Evolutionary conservation across 2,797 vertebrate genomes (phyloP), one percentile per base, ranked within the genome.

Genomic region (Erethizon dorsatum): DNA sequence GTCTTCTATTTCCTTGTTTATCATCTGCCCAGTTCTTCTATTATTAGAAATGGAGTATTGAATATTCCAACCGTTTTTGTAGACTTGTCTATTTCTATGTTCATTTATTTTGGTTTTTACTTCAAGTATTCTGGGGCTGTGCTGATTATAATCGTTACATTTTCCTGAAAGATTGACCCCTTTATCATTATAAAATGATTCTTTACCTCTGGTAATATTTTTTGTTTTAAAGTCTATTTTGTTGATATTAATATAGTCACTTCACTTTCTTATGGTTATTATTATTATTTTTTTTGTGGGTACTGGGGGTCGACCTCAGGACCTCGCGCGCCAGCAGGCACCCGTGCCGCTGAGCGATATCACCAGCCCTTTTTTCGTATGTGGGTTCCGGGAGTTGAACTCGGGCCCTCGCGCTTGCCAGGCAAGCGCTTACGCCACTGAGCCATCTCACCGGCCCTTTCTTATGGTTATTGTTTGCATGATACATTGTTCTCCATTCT

Each of bases 191-290:
- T 57, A 86, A 94, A 75, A 83, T 89, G 41, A 50, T 47, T 87
- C 13, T 71, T 90, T 80, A 83, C 37, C 24, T 83, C 77, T 63
- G 83, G 18, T 80, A 67, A 17, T 22, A 78, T 63, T 89, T 83
- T 89, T 92, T 71, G 45, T 86, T 88, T 86, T 89, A 95, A 97
- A 84, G 22, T 83, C n/a, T 59, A 95, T 85, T 88, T 93, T 80
- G 59, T 78, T 52, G 47, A 47, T 73, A 93, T 80, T 96, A 92
- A 59, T 80, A 92, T 41, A 88, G 65, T n/a, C 41, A 89, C 37
- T 96, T 15, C 8, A 91, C 18, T 91, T 92, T 95, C 85, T 22
- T 57, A 57, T n/a, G n/a, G n/a, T n/a, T n/a, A n/a, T n/a, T n/a
- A n/a, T n/a, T n/a, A n/a, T n/a, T n/a, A n/a, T n/a, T 41, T 41